Evolutionary conservation across 2,113 vertebrate genomes (phyloP), one percentile per base, ranked within the genome.

Genomic region (Chlorocebus sabaeus): DNA sequence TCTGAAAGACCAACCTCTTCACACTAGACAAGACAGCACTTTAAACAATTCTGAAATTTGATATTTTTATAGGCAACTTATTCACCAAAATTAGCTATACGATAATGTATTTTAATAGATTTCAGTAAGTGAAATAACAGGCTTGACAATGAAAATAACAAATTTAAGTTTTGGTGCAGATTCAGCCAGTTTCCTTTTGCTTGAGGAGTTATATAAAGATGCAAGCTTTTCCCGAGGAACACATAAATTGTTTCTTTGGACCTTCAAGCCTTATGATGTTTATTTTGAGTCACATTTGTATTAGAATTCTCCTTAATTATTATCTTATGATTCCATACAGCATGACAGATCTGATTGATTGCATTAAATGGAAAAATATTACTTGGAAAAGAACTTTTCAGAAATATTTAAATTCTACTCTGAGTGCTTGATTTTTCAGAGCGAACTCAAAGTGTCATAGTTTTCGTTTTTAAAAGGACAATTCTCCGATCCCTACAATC

Each of bases 341-440:
- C 87, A 82, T 48, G 12, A 79, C 3, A 79, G 23, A 91, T 70
- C 27, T 64, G 40, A 82, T 1, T 52, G 48, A 92, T 6, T 85
- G 48, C 35, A 87, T 40, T 79, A 43, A 93, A 55, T 0, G 83
- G 27, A 96, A 95, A 90, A 93, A 45, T 12, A 45, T 22, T 30
- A 68, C 11, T 14, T 92, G 70, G 48, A 80, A 93, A 81, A 91
- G 12, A 95, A 95, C 30, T 85, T 92, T 72, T 73, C 12, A 43
- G 55, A 94, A 94, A 94, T 95, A 93, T 86, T 90, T 89, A 86
- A 86, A 85, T 89, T 84, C 68, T 93, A 92, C 40, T 88, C 5
- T 82, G 35, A 89, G 22, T 57, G 25, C 52, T 68, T 79, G 18
- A 55, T 45, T 68, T 68, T 80, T 86, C 61, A 87, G 40, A 14